phyloP scores from a whole-genome alignment of 2,797 vertebrate species.

The Vespertilio murinus region DNA sequence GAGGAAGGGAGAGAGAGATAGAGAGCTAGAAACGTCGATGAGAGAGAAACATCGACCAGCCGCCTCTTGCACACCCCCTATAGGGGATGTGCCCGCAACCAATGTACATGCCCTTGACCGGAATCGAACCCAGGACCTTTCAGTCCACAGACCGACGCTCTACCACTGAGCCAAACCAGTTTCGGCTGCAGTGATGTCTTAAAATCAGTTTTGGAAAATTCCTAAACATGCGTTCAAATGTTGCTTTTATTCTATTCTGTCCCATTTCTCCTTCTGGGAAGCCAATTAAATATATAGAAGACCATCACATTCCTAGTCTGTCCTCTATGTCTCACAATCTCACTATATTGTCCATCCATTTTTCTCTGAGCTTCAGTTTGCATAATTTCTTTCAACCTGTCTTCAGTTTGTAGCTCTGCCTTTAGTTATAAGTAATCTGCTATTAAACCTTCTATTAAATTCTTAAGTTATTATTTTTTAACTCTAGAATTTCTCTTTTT shows the following conservation, averaged over 20 bases:
- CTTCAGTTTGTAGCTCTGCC: neutral
- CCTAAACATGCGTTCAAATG: neutral
- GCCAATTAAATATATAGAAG: neutral
- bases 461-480: neutral
- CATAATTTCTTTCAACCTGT: neutral
- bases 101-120: too few relatives aligned
- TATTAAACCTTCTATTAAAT: neutral
- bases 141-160: too few relatives aligned
- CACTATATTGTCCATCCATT: neutral
- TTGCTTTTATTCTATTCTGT: neutral
- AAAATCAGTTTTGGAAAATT: neutral
- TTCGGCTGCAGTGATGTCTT: too few relatives aligned
- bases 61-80: too few relatives aligned
- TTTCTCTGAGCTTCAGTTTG: neutral
- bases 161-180: too few relatives aligned
- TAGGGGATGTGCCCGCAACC: too few relatives aligned
- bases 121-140: too few relatives aligned
- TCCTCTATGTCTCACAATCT: neutral
- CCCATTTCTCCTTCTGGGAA: neutral
- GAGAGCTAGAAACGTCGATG: too few relatives aligned
- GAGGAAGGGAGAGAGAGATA: too few relatives aligned
- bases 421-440: neutral
- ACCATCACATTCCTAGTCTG: neutral
- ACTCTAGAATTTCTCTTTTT: neutral
- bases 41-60: too few relatives aligned